Conservation (phyloP, 2,797 vertebrate species). For the Otus scops region DNA sequence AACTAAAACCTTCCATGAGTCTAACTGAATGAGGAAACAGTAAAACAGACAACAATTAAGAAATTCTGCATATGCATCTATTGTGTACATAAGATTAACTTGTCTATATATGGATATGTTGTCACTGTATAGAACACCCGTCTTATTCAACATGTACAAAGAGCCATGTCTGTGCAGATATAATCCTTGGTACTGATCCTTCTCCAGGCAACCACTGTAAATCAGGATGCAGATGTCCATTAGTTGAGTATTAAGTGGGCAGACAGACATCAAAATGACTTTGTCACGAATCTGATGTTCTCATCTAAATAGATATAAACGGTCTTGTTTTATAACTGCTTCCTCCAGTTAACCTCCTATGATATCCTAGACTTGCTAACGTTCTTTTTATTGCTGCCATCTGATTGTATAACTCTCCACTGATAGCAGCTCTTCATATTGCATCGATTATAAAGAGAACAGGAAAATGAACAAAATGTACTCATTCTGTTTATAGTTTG, state of each 20-base stretch:
- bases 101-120: fast-evolving
- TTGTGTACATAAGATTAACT: neutral
- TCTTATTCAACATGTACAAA: neutral
- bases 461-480: slow-evolving; percentile 70
- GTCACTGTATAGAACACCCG: neutral
- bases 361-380: slow-evolving; percentile 59
- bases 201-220: slow-evolving; percentile 11
- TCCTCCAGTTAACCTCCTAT: slow-evolving; percentile 40
- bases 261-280: slow-evolving; percentile 8
- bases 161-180: neutral
- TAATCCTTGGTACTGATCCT: neutral
- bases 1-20: neutral
- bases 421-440: slow-evolving; percentile 65
- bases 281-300: slow-evolving; percentile 26
- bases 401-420: slow-evolving; percentile 62
- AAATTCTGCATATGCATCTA: neutral
- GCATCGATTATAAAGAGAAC: slow-evolving; percentile 58
- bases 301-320: slow-evolving; percentile 1
- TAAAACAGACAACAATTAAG: neutral
- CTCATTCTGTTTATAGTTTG: slow-evolving; percentile 66
- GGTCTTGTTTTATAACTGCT: slow-evolving; percentile 38
- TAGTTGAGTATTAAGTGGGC: slow-evolving; percentile 5
- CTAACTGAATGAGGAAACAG: neutral
- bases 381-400: slow-evolving; percentile 65
- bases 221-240: slow-evolving; percentile 30